Evolutionary conservation across 2,797 vertebrate species (phyloP).

Genomic region (Sus cebifrons): DNA sequence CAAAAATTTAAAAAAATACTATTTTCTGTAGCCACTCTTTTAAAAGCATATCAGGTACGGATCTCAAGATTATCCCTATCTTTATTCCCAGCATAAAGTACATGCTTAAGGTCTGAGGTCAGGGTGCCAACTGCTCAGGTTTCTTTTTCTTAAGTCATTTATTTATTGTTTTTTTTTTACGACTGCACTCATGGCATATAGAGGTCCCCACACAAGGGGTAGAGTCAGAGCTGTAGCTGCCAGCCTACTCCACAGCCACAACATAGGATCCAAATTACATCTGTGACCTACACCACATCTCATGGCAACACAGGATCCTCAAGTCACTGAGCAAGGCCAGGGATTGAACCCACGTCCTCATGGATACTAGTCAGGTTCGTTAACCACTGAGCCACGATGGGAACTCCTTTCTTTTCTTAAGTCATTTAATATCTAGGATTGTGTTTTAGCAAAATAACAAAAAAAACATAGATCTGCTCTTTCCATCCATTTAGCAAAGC

Average conservation of each 20-base stretch:
- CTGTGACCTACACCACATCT: too few relatives aligned
- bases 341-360: too few relatives aligned
- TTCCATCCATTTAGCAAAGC: neutral
- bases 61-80: neutral
- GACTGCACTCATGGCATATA: too few relatives aligned
- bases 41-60: neutral
- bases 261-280: too few relatives aligned
- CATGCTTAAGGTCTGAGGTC: neutral
- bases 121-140: neutral
- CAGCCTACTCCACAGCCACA: too few relatives aligned
- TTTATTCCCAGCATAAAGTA: neutral
- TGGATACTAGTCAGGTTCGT: too few relatives aligned
- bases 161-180: too few relatives aligned
- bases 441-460: neutral
- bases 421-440: neutral
- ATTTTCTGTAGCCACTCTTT: neutral
- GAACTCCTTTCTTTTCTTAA: neutral
- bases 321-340: too few relatives aligned
- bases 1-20: neutral
- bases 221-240: too few relatives aligned
- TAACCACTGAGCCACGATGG: too few relatives aligned
- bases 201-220: too few relatives aligned
- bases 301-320: too few relatives aligned
- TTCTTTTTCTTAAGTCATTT: neutral
- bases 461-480: neutral